Conservation (phyloP, 1,140 invertebrate species). For the Drosophila sproati region DNA sequence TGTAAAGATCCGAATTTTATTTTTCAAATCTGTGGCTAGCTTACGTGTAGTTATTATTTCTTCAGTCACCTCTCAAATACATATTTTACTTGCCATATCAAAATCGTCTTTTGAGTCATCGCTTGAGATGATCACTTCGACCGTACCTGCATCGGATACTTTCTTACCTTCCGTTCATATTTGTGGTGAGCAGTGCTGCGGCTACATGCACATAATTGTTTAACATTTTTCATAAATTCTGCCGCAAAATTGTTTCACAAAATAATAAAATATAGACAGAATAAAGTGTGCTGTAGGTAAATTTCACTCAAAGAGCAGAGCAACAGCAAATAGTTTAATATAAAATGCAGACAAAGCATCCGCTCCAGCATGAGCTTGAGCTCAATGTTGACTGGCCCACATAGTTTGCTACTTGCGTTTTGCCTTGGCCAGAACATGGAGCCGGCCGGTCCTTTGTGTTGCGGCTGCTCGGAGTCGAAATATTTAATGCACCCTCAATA, state of each 20-base stretch:
- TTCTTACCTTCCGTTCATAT: background rate
- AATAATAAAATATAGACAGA: background rate
- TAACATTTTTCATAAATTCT: slow-evolving; percentile 74
- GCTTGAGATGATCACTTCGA: background rate
- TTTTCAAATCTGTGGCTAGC: background rate
- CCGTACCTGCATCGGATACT: background rate
- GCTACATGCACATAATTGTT: slow-evolving; percentile 69
- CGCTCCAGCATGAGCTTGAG: background rate
- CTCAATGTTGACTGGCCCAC: slow-evolving; percentile 2
- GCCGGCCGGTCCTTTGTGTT: slow-evolving; percentile 40
- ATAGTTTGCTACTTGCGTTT: slow-evolving; percentile 23
- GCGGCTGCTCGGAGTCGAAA: slow-evolving; percentile 44
- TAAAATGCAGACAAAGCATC: slow-evolving; percentile 73
- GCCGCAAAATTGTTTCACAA: slow-evolving; percentile 56
- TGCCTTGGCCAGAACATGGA: background rate
- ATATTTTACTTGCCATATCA: background rate
- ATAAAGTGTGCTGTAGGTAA: slow-evolving; percentile 47
- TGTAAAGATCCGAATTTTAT: too few species aligned
- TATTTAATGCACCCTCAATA: slow-evolving; percentile 78
- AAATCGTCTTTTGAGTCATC: background rate
- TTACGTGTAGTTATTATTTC: background rate
- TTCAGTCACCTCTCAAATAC: background rate
- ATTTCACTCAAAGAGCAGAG: slow-evolving; percentile 35
- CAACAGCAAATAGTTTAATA: slow-evolving; percentile 71
- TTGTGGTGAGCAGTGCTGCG: slow-evolving; percentile 34